These are phyloP conservation scores for Campylorhamphus procurvoides DNA, from an alignment of 2,113 vertebrate species.

Conservation along the genomic window DNA sequence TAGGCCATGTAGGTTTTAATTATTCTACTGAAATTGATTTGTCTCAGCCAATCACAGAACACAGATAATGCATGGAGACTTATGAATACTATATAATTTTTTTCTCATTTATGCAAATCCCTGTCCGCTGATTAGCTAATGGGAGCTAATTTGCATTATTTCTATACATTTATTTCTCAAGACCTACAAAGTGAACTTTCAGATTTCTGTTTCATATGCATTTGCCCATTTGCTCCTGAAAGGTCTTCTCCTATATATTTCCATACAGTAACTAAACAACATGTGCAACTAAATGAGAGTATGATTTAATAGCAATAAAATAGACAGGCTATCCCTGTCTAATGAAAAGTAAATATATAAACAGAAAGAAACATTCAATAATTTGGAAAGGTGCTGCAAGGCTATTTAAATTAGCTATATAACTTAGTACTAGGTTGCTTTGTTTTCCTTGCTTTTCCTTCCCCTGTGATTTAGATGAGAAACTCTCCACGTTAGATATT, in stretches of 20 bases:
- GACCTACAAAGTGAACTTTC: neutral
- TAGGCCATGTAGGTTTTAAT: slow-evolving; percentile 50
- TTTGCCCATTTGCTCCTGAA: neutral
- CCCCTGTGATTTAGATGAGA: neutral
- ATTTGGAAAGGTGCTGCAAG: neutral
- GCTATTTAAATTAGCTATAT: neutral
- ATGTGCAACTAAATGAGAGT: fast-evolving
- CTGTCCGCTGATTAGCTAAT: slow-evolving; percentile 10
- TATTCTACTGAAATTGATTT: slow-evolving; percentile 47
- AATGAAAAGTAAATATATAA: neutral
- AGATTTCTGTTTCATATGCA: neutral
- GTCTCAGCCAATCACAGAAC: slow-evolving; percentile 25
- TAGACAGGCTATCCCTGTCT: neutral
- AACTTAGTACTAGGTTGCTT: neutral
- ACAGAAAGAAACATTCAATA: neutral
- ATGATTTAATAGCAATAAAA: neutral
- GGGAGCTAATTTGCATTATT: neutral
- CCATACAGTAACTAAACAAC: neutral
- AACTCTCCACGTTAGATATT: neutral
- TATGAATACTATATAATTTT: neutral
- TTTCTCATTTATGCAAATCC: neutral
- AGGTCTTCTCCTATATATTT: neutral
- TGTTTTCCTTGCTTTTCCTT: neutral
- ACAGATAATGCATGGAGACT: neutral
- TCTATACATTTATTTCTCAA: neutral